These are phyloP conservation scores for Campopleginae sp. DNA, from an alignment of 2,888 invertebrate species.

Conservation along the genomic window DNA sequence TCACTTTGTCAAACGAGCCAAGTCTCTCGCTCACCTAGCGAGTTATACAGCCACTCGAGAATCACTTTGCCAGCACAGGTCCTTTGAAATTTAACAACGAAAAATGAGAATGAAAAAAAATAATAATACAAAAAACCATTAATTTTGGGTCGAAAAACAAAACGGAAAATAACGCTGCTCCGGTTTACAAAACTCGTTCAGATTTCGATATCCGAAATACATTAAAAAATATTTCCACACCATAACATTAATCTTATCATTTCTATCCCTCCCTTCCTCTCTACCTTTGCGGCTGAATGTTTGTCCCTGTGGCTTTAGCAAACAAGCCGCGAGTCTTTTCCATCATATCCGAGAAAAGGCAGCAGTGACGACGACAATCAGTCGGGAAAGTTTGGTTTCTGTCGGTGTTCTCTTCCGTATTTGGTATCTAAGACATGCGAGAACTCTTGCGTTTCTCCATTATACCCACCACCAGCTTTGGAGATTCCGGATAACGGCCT, in stretches of 20 bases:
- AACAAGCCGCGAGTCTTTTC: constrained; percentile 25
- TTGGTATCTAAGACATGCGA: constrained; percentile 43
- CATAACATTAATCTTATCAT: background rate
- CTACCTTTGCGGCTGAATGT: background rate
- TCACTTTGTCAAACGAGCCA: background rate
- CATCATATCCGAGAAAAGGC: constrained; percentile 9
- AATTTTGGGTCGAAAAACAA: background rate
- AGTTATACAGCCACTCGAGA: background rate
- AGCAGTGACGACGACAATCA: constrained; percentile 49
- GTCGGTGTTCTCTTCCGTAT: constrained; percentile 28
- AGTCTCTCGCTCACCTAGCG: background rate
- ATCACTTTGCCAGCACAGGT: background rate
- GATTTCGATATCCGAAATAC: background rate
- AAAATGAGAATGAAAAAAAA: background rate
- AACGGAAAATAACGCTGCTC: background rate
- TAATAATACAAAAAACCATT: background rate
- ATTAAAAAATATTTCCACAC: background rate
- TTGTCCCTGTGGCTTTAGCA: constrained; percentile 29
- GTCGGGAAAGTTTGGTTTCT: constrained; percentile 58
- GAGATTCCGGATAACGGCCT: constrained; percentile 3
- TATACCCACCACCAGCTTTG: constrained; percentile 1
- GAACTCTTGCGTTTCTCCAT: constrained; percentile 24
- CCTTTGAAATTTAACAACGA: background rate
- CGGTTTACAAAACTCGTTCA: background rate
- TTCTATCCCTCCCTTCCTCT: background rate